Conservation (phyloP, 2,888 invertebrate species). For the Pterobdella sp. region DNA sequence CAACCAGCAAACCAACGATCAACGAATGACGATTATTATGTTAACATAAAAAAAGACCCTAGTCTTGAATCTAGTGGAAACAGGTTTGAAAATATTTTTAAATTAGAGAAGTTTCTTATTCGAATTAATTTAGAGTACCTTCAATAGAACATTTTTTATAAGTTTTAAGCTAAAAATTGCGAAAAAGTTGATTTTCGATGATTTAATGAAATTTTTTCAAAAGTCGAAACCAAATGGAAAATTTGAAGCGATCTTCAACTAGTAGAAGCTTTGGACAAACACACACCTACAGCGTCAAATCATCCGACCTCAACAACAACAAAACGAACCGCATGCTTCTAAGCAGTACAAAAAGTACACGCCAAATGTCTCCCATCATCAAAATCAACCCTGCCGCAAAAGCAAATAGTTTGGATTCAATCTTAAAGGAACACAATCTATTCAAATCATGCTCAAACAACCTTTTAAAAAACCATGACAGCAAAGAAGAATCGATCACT, state of each 20-base stretch:
- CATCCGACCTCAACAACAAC: not conserved
- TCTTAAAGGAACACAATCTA: no score
- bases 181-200: not conserved
- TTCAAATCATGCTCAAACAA: not conserved
- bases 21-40: constrained; percentile 21
- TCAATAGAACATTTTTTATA: not conserved
- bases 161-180: not conserved
- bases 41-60: constrained; percentile 8
- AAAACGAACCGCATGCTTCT: not conserved
- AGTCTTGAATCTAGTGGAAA: not conserved
- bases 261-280: not conserved
- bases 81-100: not conserved
- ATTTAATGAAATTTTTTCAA: not conserved
- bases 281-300: not conserved
- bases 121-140: not conserved
- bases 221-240: not conserved
- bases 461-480: constrained; percentile 3
- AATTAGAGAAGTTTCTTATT: not conserved
- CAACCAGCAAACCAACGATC: constrained; percentile 21
- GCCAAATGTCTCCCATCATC: not conserved
- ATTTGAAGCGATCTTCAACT: not conserved
- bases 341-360: not conserved
- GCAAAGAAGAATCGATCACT: constrained; percentile 26
- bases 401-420: constrained; percentile 24
- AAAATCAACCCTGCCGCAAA: constrained; percentile 17